Percentiles rank a stretch among this genome's conserved stretches.
Evolutionary conservation across 2,888 invertebrate genomes (phyloP).

Genomic region (Callyntrura sp.): DNA sequence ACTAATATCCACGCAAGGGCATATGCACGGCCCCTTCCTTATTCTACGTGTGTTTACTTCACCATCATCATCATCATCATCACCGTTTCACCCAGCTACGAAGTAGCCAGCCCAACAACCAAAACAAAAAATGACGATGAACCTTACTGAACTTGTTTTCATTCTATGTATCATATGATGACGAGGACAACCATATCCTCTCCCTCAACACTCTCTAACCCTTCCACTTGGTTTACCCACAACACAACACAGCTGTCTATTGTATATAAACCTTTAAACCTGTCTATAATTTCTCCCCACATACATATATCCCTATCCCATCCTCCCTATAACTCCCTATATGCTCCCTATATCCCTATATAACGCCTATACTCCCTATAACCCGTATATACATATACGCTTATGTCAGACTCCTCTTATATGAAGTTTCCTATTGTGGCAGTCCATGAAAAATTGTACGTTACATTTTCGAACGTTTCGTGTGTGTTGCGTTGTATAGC

Average conservation of each 20-base stretch:
- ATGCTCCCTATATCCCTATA: too few species aligned
- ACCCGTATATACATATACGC: too few species aligned
- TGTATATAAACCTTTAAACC: background rate
- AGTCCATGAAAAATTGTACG: too few species aligned
- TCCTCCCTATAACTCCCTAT: too few species aligned
- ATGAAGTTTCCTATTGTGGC: too few species aligned
- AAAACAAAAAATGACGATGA: constrained; percentile 39
- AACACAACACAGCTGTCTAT: background rate
- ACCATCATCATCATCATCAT: background rate
- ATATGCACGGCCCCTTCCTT: background rate
- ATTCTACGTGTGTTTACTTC: background rate
- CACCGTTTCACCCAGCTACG: too few species aligned
- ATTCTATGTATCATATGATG: constrained; percentile 44
- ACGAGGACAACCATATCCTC: constrained; percentile 25
- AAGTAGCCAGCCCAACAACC: background rate
- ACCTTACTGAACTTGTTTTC: constrained; percentile 35
- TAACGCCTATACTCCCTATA: too few species aligned
- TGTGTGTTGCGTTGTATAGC: background rate
- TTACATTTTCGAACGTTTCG: background rate
- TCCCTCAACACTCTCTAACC: background rate
- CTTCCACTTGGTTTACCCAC: background rate
- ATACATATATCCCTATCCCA: too few species aligned
- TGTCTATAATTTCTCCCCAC: background rate
- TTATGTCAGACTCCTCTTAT: background rate
- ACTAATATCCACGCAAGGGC: background rate